Evolutionary conservation across 2,797 vertebrate species (phyloP).

Genomic region (Coregonus suidteri): DNA sequence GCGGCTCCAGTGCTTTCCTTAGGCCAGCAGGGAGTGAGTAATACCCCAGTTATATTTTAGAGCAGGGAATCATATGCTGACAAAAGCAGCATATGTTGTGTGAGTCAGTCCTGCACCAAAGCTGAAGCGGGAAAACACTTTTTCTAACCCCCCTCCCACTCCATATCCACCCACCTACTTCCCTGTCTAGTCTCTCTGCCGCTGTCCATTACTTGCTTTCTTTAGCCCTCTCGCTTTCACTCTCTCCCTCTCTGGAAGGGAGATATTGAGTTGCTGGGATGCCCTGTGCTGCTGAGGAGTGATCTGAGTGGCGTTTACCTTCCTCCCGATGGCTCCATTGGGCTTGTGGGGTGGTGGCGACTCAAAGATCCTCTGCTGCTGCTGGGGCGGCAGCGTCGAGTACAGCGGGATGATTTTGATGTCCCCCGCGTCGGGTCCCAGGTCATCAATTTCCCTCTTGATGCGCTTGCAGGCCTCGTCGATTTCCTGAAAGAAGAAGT

Average conservation of each 20-base stretch:
- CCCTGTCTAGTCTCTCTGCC: slow-evolving; percentile 21
- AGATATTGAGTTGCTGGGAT: background rate
- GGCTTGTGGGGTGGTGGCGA: slow-evolving; percentile 87
- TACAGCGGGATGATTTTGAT: slow-evolving; percentile 92
- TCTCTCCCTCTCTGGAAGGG: background rate
- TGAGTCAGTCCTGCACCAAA: slow-evolving; percentile 77
- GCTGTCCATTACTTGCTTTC: background rate
- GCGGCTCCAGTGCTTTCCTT: slow-evolving; percentile 63
- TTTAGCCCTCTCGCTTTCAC: slow-evolving; percentile 35
- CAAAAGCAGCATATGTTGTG: slow-evolving; percentile 80
- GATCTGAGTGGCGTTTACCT: slow-evolving; percentile 68
- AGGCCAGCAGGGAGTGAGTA: slow-evolving; percentile 65
- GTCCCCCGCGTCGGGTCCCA: slow-evolving; percentile 88
- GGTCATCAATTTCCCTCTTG: slow-evolving; percentile 88
- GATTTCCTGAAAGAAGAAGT: slow-evolving; percentile 79
- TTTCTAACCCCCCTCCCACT: slow-evolving; percentile 44
- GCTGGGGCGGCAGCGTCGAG: slow-evolving; percentile 88
- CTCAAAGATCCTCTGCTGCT: slow-evolving; percentile 90
- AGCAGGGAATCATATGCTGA: slow-evolving; percentile 72
- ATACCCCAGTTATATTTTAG: slow-evolving; percentile 75
- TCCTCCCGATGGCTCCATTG: slow-evolving; percentile 87
- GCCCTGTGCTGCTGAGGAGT: background rate
- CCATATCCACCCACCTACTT: slow-evolving; percentile 47
- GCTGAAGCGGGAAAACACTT: slow-evolving; percentile 48
- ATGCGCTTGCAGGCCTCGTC: slow-evolving; percentile 92